Conservation (phyloP, 2,888 invertebrate genomes). For the Vesta saturnalis region DNA sequence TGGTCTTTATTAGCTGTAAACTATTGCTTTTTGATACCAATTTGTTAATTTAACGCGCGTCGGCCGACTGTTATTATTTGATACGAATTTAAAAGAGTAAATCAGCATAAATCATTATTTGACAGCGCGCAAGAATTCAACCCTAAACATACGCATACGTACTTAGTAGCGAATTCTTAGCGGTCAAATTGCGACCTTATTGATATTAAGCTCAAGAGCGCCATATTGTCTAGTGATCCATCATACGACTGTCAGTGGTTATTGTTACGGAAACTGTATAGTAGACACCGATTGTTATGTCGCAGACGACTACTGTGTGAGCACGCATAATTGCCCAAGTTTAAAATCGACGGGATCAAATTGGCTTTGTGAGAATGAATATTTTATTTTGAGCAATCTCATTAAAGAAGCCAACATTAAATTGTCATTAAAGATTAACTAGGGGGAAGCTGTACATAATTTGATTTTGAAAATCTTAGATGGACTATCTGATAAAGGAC, state of each 20-base stretch:
- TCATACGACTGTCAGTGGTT: slow-evolving; percentile 61
- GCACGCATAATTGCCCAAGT: slow-evolving; percentile 61
- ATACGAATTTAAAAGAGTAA: slow-evolving; percentile 44
- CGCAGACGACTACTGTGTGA: slow-evolving; percentile 56
- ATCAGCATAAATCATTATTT: slow-evolving; percentile 57
- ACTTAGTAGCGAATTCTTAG: slow-evolving; percentile 42
- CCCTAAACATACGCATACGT: slow-evolving; percentile 49
- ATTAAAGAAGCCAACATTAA: slow-evolving; percentile 57
- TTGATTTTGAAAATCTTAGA: slow-evolving; percentile 19
- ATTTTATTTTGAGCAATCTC: slow-evolving; percentile 57
- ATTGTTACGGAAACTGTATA: slow-evolving; percentile 62
- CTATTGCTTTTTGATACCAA: slow-evolving; percentile 38
- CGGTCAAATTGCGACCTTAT: slow-evolving; percentile 52
- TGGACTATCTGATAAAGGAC: not conserved
- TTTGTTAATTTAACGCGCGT: slow-evolving; percentile 25
- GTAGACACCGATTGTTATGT: slow-evolving; percentile 57
- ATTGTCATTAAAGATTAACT: slow-evolving; percentile 58
- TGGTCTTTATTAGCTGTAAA: slow-evolving; percentile 38
- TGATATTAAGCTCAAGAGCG: slow-evolving; percentile 47
- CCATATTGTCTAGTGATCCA: slow-evolving; percentile 63
- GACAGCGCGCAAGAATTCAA: slow-evolving; percentile 53
- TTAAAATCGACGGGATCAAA: slow-evolving; percentile 59
- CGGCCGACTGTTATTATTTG: slow-evolving; percentile 43
- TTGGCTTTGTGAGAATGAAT: slow-evolving; percentile 62
- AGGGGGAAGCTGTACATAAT: slow-evolving; percentile 22